A percentile compares a stretch with the other conserved stretches of the same genome.
These are phyloP conservation scores for Tenthredo notha DNA, from an alignment of 2,888 invertebrate genomes.

Conservation along the genomic window DNA sequence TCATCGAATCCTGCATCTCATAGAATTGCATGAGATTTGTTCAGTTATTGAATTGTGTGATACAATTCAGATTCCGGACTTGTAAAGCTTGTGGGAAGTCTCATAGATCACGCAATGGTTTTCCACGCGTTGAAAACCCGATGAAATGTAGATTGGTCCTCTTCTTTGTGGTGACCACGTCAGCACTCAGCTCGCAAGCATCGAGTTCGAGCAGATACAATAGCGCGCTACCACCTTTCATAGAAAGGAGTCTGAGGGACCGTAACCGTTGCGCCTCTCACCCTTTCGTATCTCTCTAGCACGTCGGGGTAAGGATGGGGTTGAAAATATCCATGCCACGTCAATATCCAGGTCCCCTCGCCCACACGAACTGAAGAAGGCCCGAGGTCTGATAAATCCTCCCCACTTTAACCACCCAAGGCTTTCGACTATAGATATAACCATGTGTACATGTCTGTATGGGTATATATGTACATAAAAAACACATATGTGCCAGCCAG, in stretches of 20 bases:
- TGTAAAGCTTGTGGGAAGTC: background rate
- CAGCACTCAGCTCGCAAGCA: slow-evolving; percentile 46
- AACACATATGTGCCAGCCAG: slow-evolving; percentile 15
- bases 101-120: slow-evolving; percentile 29
- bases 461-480: slow-evolving; percentile 7
- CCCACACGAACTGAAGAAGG: slow-evolving; percentile 12
- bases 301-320: background rate
- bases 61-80: background rate
- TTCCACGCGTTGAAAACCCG: background rate
- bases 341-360: slow-evolving; percentile 34
- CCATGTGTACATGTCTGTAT: background rate
- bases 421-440: background rate
- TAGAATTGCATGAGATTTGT: background rate
- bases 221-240: slow-evolving; percentile 32
- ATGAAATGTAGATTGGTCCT: slow-evolving; percentile 47
- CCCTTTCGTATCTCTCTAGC: slow-evolving; percentile 27
- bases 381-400: slow-evolving; percentile 31
- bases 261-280: slow-evolving; percentile 27
- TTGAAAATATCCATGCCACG: slow-evolving; percentile 45
- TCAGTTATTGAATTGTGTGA: slow-evolving; percentile 3
- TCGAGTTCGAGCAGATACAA: slow-evolving; percentile 35
- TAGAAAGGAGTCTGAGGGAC: background rate
- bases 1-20: background rate
- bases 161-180: slow-evolving; percentile 46
- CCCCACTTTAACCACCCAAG: background rate